Percentiles rank a stretch among this genome's conserved stretches.
These are phyloP conservation scores for Drosophila lacicola DNA, from an alignment of 2,888 invertebrate genomes.

Conservation along the genomic window DNA sequence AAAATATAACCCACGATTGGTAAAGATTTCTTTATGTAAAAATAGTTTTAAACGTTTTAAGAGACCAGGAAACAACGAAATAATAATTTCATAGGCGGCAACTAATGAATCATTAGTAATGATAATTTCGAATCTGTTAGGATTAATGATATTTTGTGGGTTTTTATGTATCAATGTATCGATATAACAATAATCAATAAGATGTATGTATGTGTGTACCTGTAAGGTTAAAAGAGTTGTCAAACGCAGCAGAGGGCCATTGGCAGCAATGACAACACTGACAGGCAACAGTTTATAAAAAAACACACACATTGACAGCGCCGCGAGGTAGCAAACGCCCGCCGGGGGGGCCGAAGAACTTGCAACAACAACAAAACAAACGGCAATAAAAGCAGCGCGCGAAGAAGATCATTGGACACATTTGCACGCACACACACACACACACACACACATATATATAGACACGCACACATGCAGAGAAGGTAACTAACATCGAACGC, in stretches of 20 bases:
- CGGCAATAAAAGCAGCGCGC: conserved; percentile 57
- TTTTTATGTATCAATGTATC: conserved; percentile 5
- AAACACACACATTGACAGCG: conserved; percentile 35
- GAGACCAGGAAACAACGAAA: not conserved
- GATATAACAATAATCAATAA: conserved; percentile 15
- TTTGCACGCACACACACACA: conserved; percentile 42
- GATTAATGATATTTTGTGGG: conserved; percentile 1
- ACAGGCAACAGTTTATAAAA: conserved; percentile 53
- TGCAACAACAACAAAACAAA: conserved; percentile 41
- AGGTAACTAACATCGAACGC: conserved; percentile 49
- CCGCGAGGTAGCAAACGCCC: conserved; percentile 35
- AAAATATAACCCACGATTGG: not conserved
- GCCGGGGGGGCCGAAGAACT: conserved; percentile 46
- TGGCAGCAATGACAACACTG: conserved; percentile 48
- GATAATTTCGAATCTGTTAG: not conserved
- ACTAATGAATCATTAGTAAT: too few species aligned
- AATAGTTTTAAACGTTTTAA: not conserved
- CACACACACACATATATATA: not conserved
- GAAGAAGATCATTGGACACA: conserved; percentile 74
- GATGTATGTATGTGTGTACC: conserved; percentile 5
- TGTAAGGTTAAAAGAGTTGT: conserved; percentile 56
- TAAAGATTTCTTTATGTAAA: not conserved
- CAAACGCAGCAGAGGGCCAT: conserved; percentile 41
- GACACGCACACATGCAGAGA: conserved; percentile 21
- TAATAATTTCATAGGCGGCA: not conserved